phyloP scores from a whole-genome alignment of 2,888 invertebrate species.

The Cephalotes varians region DNA sequence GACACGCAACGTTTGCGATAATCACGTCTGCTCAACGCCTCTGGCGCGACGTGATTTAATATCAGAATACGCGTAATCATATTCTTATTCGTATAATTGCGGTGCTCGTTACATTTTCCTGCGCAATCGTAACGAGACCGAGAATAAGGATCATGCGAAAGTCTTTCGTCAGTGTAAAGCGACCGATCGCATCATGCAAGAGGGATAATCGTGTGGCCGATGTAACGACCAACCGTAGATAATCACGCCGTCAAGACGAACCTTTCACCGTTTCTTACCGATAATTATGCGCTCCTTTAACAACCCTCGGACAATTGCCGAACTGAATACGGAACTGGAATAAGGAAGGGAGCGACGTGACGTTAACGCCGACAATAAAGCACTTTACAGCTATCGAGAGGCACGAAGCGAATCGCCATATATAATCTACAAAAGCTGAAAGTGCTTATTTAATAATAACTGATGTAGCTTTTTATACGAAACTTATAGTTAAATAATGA shows the following conservation, averaged over 20 bases:
- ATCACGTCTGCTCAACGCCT: neutral
- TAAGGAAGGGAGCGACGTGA: constrained; percentile 17
- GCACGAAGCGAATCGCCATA: neutral
- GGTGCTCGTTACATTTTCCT: constrained; percentile 6
- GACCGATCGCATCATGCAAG: constrained; percentile 10
- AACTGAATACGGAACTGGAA: constrained; percentile 41
- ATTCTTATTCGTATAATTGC: constrained; percentile 21
- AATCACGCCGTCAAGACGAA: constrained; percentile 39
- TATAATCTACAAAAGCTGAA: neutral
- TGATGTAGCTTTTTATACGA: neutral
- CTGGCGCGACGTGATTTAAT: constrained; percentile 22
- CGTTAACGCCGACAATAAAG: constrained; percentile 3
- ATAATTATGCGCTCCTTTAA: constrained; percentile 57
- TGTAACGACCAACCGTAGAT: constrained; percentile 32
- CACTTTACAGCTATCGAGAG: neutral
- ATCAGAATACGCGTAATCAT: constrained; percentile 4
- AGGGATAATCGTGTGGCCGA: neutral
- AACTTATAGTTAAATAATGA: neutral
- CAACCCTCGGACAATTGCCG: constrained; percentile 36
- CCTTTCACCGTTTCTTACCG: constrained; percentile 72
- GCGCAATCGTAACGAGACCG: constrained; percentile 3
- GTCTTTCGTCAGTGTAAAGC: constrained; percentile 12
- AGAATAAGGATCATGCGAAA: constrained; percentile 13
- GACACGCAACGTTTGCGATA: neutral
- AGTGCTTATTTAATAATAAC: constrained; percentile 25